Conservation (phyloP, 2,113 vertebrate species). For the Mormyrus iriodes region DNA sequence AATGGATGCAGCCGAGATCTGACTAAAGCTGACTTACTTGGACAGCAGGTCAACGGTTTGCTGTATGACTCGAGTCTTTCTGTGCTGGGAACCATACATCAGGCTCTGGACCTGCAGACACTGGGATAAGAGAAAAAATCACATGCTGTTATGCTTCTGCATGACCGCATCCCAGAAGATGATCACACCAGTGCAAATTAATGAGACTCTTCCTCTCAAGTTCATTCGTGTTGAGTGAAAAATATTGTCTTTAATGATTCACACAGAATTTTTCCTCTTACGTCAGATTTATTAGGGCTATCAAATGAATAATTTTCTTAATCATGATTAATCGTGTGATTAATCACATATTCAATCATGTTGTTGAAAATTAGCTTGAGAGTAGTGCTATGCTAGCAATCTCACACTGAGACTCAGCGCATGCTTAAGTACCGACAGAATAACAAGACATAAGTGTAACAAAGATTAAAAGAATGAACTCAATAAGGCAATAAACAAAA, state of each 20-base stretch:
- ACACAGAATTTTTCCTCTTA: background rate
- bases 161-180: background rate
- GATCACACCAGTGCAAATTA: background rate
- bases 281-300: background rate
- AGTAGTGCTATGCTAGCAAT: background rate
- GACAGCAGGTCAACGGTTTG: constrained; percentile 56
- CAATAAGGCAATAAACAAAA: background rate
- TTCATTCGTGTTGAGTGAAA: background rate
- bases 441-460: background rate
- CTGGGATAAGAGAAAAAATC: constrained; percentile 30
- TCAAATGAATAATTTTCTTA: background rate
- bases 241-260: background rate
- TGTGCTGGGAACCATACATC: constrained; percentile 55
- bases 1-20: background rate
- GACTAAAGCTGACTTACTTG: constrained; percentile 46
- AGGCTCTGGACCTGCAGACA: constrained; percentile 62
- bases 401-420: background rate
- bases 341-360: background rate
- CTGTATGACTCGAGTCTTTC: constrained; percentile 55
- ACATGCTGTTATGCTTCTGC: background rate
- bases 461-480: background rate
- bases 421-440: background rate
- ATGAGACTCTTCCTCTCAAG: background rate
- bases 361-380: background rate
- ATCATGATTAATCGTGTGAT: background rate